Conservation (phyloP, 2,797 vertebrate genomes). For the Perodicticus potto region DNA sequence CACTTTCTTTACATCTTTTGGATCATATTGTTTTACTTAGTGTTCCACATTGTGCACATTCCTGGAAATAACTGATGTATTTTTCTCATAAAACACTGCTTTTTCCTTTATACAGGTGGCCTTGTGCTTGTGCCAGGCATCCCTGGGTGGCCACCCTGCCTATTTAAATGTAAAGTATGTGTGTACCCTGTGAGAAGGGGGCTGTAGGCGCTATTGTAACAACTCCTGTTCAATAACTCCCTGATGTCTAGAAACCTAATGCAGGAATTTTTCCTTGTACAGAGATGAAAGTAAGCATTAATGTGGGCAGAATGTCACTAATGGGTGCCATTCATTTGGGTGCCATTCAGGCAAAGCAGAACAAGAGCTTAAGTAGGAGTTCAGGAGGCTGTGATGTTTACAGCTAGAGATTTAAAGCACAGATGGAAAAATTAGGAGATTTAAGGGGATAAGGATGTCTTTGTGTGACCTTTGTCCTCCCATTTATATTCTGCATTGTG, state of each 20-base stretch:
- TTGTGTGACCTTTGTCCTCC: background rate
- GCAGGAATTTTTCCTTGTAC: conserved; percentile 35
- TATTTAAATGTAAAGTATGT: conserved; percentile 65
- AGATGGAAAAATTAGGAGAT: background rate
- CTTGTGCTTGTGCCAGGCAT: conserved; percentile 34
- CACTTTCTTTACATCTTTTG: conserved; percentile 44
- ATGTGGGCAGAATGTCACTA: background rate
- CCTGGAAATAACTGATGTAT: conserved; percentile 58
- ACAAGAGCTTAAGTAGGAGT: background rate
- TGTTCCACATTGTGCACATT: background rate
- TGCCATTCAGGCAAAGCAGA: background rate
- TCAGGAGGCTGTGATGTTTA: background rate
- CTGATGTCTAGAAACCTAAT: conserved; percentile 1
- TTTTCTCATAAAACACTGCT: conserved; percentile 69
- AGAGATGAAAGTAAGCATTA: background rate
- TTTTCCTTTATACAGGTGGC: conserved; percentile 66
- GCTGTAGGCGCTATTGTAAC: conserved; percentile 51
- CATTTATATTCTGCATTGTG: background rate
- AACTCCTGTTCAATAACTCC: conserved; percentile 53
- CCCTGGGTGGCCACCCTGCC: conserved; percentile 60
- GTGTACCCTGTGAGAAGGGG: background rate
- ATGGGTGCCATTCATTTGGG: background rate
- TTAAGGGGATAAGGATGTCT: background rate
- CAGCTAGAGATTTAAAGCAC: background rate
- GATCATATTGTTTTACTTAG: conserved; percentile 67